Evolutionary conservation across 2,888 invertebrate genomes (phyloP), one percentile per base, ranked within the genome.

Genomic region (Drosophila lutescens): DNA sequence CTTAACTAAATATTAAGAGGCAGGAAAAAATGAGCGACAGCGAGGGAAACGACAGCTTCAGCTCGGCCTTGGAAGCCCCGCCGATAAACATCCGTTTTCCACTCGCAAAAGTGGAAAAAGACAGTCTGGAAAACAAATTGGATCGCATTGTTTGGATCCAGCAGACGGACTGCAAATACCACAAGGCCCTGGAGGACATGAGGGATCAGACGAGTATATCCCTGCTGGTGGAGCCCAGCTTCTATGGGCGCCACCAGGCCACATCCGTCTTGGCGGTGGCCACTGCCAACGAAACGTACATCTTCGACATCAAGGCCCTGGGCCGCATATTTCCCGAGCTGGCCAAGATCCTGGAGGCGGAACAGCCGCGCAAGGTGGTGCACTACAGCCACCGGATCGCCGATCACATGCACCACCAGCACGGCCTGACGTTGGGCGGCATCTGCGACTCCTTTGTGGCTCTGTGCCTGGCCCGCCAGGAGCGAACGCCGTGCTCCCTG

Each of bases 331-430:
- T 50, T 13, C 47, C 47, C 4, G 70, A 77, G 15, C n/a, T 83
- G 6, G 36, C 47, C 2, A 10, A 6, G 17, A 36, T 86, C 7
- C 32, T 83, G 9, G 54, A 73, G 8, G 70, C 79, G 5, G 34
- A 60, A 5, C 15, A 26, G 36, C 83, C 83, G 0, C 43, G 61
- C 6, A 83, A 83, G 23, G 62, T 83, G 54, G 68, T 85, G 54
- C 82, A 87, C 53, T 79, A 81, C n/a, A 68, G 86, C 12, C 78
- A 83, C 51, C 82, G 83, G 0, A 62, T 85, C n/a, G 57, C 57
- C 12, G 79, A 83, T 41, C 63, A 74, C 2, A 36, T 83, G 4
- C n/a, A 23, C 8, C 30, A 70, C 15, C 30, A 38, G 9, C 57
- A 78, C 13, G 50, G 68, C 0, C 46, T 83, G 1, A 30, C 23